Percentiles rank a stretch among this genome's conserved stretches.
Evolutionary conservation across 2,113 vertebrate species (phyloP).

Genomic region (Lota lota): DNA sequence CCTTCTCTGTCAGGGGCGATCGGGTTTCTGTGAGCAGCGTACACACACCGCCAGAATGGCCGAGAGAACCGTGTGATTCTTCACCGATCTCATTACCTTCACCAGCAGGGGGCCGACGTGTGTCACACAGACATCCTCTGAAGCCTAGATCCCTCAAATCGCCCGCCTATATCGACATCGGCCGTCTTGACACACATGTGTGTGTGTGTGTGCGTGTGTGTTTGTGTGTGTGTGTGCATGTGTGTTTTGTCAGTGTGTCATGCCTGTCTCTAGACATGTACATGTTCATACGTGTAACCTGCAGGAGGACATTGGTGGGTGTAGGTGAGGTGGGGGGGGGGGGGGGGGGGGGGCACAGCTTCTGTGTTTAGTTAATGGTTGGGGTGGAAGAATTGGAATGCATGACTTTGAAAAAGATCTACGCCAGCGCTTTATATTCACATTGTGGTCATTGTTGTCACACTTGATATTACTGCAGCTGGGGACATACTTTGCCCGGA

Average conservation of each 20-base stretch:
- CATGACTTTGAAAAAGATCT: no score
- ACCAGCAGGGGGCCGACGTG: slow-evolving; percentile 39
- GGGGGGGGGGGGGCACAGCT: no score
- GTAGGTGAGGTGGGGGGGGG: no score
- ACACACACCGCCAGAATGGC: slow-evolving; percentile 26
- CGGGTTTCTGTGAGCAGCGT: no score
- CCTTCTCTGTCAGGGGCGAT: no score
- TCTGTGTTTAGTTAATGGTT: no score
- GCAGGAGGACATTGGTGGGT: background rate
- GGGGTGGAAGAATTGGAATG: no score
- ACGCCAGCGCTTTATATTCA: no score
- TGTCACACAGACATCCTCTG: slow-evolving; percentile 31
- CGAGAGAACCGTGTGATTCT: slow-evolving; percentile 29
- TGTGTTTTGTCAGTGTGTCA: slow-evolving; percentile 1
- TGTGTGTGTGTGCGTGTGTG: background rate
- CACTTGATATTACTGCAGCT: no score
- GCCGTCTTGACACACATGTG: background rate
- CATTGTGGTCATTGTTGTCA: no score
- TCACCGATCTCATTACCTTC: slow-evolving; percentile 55
- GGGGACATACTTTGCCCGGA: no score
- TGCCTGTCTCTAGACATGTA: background rate
- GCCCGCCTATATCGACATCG: slow-evolving; percentile 23
- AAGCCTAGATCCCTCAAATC: slow-evolving; percentile 54
- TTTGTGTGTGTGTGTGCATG: background rate
- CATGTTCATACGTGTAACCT: background rate